Base-by-base conservation (phyloP, 2,888 invertebrate genomes). In the Napeogenes sylphis region DNA sequence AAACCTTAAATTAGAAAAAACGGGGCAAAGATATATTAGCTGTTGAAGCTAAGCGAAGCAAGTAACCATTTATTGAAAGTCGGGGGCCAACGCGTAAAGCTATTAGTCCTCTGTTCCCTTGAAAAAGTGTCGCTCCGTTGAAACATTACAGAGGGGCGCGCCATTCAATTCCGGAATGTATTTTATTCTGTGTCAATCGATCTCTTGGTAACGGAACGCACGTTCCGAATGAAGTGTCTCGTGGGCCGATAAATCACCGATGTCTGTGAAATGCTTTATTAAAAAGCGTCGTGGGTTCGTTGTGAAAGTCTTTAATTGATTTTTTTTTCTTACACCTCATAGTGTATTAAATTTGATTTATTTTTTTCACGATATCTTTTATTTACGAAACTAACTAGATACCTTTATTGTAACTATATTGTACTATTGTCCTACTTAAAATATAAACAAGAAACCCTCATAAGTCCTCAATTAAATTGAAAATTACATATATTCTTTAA, bases 131-230 rank as follows among this genome's bases (percentile, higher is more conserved):
- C 87, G 85, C 79, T 78, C 76, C 78, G 73, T 78, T 88, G 87
- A 88, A 88, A 88, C 87, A 87, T 88, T 84, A 84, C 83, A 80
- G 80, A 67, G 74, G 75, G 76, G 77, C 75, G 79, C 79, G 82
- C 84, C 83, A 84, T 88, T 87, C 87, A 87, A 88, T 89, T 88
- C 85, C 79, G 75, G 81, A 85, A 85, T 85, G 85, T 87, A 87
- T 89, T 89, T 90, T 87, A 88, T 88, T 86, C 84, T 75, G 74
- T 79, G 73, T 83, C 87, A 84, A 89, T 90, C 88, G 87, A 89
- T 88, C 89, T 88, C 76, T 73, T 79, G 80, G 80, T 85, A 86
- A 86, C 86, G 85, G 87, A 87, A 88, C 84, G 84, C 85, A 85
- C 83, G 74, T 78, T 67, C 78, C 82, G 85, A 86, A 84, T 84